Conservation (phyloP, 1,140 invertebrate genomes). For the Drosophila cardini region DNA sequence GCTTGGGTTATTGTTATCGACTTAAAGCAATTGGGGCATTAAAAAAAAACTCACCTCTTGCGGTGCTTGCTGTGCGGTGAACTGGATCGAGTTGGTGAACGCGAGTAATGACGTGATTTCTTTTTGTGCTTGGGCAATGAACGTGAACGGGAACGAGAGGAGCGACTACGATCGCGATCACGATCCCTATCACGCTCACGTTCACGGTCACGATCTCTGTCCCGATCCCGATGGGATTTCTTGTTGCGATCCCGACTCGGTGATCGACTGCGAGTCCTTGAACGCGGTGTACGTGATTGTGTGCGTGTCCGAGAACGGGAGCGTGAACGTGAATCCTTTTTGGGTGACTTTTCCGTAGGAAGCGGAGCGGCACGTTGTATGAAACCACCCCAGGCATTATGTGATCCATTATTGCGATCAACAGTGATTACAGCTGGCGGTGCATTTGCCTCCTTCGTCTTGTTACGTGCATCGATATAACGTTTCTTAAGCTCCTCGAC, state of each 20-base stretch:
- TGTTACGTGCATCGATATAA: conserved; percentile 91
- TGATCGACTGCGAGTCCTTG: conserved; percentile 67
- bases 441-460: conserved; percentile 87
- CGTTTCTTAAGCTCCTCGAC: conserved; percentile 90
- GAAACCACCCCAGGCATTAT: conserved; percentile 89
- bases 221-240: conserved; percentile 72
- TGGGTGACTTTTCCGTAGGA: conserved; percentile 73
- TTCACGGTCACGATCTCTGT: conserved; percentile 36
- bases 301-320: conserved; percentile 84
- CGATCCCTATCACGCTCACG: conserved; percentile 40
- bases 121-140: conserved; percentile 77
- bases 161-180: conserved; percentile 67
- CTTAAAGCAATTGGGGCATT: too few relatives aligned
- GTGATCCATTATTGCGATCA: conserved; percentile 85
- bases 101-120: conserved; percentile 80
- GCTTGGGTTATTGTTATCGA: too few relatives aligned
- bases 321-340: conserved; percentile 75
- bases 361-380: conserved; percentile 84
- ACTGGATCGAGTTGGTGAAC: conserved; percentile 75
- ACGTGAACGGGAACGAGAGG: conserved; percentile 85
- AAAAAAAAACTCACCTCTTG: conserved; percentile 63
- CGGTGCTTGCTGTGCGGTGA: conserved; percentile 83
- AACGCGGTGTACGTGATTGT: conserved; percentile 79
- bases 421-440: conserved; percentile 86
- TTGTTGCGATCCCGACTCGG: conserved; percentile 84